These are phyloP conservation scores for Agrochola circellaris DNA, from an alignment of 2,888 invertebrate species.

Conservation along the genomic window DNA sequence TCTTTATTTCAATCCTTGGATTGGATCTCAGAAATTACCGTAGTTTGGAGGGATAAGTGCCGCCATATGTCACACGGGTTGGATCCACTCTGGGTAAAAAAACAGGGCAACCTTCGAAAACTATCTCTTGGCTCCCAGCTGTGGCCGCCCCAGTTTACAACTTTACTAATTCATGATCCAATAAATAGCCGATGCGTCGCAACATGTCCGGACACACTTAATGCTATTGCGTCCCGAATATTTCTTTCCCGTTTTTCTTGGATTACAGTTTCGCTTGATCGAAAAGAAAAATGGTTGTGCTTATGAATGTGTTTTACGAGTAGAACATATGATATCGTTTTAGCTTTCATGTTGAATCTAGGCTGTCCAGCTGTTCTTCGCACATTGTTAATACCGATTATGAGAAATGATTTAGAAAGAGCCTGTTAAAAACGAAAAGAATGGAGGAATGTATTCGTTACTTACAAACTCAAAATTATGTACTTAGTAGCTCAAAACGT, in stretches of 20 bases:
- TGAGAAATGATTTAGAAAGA: neutral
- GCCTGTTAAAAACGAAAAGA: neutral
- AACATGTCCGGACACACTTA: conserved; percentile 57
- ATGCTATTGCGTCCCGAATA: conserved; percentile 55
- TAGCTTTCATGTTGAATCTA: conserved; percentile 3
- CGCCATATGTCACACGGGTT: conserved; percentile 80
- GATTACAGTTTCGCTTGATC: conserved; percentile 34
- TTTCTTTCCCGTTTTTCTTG: conserved; percentile 45
- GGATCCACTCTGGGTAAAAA: conserved; percentile 67
- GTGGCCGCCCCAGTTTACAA: conserved; percentile 71
- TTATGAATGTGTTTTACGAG: conserved; percentile 17
- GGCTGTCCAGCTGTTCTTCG: neutral
- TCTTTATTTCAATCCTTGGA: conserved; percentile 82
- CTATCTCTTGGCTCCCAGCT: conserved; percentile 71
- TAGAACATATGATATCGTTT: conserved; percentile 21
- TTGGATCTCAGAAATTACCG: conserved; percentile 83
- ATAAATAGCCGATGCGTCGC: conserved; percentile 72
- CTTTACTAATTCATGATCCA: conserved; percentile 79
- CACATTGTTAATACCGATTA: neutral
- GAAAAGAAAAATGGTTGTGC: conserved; percentile 27
- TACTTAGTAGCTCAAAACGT: neutral
- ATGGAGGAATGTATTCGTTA: neutral
- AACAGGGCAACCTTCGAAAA: conserved; percentile 65
- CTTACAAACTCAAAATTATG: neutral
- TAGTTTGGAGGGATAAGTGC: conserved; percentile 86